These are phyloP conservation scores for Acanthosepion pharaonis DNA, from an alignment of 2,888 invertebrate species.

Conservation along the genomic window DNA sequence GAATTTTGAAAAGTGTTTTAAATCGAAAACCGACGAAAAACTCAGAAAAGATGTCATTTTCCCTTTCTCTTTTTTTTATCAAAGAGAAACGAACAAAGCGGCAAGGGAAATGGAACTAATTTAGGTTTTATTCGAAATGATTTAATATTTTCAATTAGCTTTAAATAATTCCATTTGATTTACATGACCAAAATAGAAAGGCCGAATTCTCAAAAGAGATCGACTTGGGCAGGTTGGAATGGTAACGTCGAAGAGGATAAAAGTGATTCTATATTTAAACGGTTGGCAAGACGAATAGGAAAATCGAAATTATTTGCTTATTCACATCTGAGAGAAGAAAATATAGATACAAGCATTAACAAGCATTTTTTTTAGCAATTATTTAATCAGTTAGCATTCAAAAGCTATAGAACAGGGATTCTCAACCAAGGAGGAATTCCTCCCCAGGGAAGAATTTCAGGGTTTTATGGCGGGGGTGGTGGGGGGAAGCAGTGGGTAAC, in stretches of 20 bases:
- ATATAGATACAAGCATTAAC: no score
- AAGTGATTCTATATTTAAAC: neutral
- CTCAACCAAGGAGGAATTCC: no score
- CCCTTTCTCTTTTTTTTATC: neutral
- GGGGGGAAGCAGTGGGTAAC: no score
- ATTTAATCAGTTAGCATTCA: no score
- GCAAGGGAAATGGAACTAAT: neutral
- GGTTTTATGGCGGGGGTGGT: no score
- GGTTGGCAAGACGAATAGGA: neutral
- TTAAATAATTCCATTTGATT: conserved; percentile 11
- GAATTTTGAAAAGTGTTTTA: neutral
- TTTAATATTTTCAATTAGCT: conserved; percentile 22
- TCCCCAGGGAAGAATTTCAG: no score
- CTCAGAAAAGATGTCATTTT: neutral
- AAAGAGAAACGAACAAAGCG: neutral
- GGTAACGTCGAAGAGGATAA: neutral
- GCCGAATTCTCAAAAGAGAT: conserved; percentile 33
- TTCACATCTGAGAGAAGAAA: no score
- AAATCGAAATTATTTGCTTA: no score
- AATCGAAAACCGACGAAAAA: neutral
- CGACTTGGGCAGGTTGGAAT: neutral
- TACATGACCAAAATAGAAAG: neutral
- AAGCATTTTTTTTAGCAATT: no score
- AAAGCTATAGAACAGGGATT: no score
- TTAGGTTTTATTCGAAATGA: conserved; percentile 20